Percentiles rank a stretch among this genome's conserved stretches.
Evolutionary conservation across 2,888 invertebrate genomes (phyloP).

Genomic region (Andrena praecox): DNA sequence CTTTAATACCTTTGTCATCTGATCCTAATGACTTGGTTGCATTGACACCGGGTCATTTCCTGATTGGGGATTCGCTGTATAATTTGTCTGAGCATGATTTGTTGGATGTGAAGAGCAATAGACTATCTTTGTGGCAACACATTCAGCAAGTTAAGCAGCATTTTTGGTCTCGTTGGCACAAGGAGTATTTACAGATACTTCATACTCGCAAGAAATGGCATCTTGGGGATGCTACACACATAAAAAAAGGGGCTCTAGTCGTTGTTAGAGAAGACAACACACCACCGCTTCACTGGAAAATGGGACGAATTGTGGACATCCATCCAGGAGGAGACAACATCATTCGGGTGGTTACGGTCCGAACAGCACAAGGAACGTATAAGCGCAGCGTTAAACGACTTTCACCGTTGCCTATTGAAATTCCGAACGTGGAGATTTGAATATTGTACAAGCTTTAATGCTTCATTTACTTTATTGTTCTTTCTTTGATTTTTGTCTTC

Average conservation of each 20-base stretch:
- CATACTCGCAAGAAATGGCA: neutral
- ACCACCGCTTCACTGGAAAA: neutral
- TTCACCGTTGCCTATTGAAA: neutral
- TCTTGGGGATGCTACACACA: neutral
- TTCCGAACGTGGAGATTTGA: no score
- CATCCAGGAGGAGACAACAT: neutral
- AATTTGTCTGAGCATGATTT: neutral
- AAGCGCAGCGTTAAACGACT: neutral
- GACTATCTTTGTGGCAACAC: neutral
- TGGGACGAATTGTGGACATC: neutral
- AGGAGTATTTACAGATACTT: neutral
- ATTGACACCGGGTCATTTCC: constrained; percentile 4
- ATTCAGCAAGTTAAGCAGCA: neutral
- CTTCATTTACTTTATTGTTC: no score
- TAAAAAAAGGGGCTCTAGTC: neutral
- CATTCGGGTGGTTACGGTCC: neutral
- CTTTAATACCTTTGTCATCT: neutral
- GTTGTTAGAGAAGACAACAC: neutral
- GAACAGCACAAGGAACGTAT: neutral
- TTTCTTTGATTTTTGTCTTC: no score
- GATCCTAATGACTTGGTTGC: constrained; percentile 15
- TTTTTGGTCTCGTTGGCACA: neutral
- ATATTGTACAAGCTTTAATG: no score
- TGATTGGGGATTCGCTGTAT: constrained; percentile 11
- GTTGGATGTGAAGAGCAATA: neutral